Evolutionary conservation across 2,113 vertebrate species (phyloP).

Genomic region (Monopterus albus): DNA sequence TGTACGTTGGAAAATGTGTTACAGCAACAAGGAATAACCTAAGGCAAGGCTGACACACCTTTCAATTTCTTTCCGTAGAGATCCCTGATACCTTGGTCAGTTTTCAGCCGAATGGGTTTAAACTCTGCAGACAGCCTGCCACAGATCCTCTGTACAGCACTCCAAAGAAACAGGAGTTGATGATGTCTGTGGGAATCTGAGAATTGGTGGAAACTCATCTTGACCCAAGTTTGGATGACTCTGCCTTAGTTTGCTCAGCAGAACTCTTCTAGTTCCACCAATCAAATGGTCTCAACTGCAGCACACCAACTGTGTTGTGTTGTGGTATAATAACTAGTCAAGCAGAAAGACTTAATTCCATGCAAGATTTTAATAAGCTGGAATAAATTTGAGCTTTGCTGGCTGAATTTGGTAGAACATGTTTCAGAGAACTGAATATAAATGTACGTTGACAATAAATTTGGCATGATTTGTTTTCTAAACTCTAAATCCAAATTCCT

Average conservation of each 20-base stretch:
- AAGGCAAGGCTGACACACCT: conserved; percentile 39
- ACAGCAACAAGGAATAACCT: conserved; percentile 41
- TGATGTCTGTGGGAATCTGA: conserved; percentile 38
- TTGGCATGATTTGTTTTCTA: not conserved
- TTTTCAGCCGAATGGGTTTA: conserved; percentile 23
- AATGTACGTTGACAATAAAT: not conserved
- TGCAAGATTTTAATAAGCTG: conserved; percentile 13
- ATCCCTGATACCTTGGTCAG: conserved; percentile 48
- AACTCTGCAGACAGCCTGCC: conserved; percentile 31
- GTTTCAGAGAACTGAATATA: not conserved
- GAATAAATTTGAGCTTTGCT: not conserved
- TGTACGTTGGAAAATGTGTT: conserved; percentile 34
- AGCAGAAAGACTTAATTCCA: conserved; percentile 11
- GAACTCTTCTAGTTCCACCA: conserved; percentile 10
- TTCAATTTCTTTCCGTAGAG: conserved; percentile 42
- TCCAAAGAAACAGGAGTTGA: conserved; percentile 27
- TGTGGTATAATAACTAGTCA: conserved; percentile 18
- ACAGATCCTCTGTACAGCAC: conserved; percentile 5
- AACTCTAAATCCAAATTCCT: not conserved
- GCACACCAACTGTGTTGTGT: conserved; percentile 30
- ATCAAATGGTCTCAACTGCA: conserved; percentile 18
- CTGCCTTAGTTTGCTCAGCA: conserved; percentile 43
- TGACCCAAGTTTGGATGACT: conserved; percentile 57
- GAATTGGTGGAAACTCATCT: conserved; percentile 45
- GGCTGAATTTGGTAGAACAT: not conserved